A percentile compares a stretch with the other conserved stretches of the same genome.
These are phyloP conservation scores for Melipona beecheii DNA, from an alignment of 2,888 invertebrate species.

Conservation along the genomic window DNA sequence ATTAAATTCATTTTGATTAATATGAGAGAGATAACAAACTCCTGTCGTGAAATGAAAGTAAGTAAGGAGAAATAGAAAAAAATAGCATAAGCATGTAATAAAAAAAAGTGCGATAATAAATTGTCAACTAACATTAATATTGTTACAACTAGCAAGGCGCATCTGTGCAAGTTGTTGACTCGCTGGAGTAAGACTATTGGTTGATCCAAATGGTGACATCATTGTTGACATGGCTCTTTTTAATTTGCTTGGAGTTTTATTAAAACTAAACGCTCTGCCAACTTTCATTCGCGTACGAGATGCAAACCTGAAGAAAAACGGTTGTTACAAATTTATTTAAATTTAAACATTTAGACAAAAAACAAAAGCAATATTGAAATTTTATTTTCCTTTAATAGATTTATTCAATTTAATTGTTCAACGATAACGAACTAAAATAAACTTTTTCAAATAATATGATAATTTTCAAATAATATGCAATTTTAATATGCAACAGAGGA, in stretches of 20 bases:
- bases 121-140: slow-evolving; percentile 90
- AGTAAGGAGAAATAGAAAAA: slow-evolving; percentile 55
- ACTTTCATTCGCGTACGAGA: slow-evolving; percentile 94
- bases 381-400: slow-evolving; percentile 49
- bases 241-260: slow-evolving; percentile 96
- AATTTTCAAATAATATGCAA: slow-evolving; percentile 14
- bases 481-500: slow-evolving; percentile 34
- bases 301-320: slow-evolving; percentile 86
- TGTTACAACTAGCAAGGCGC: slow-evolving; percentile 93
- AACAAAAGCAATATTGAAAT: slow-evolving; percentile 52
- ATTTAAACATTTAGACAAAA: slow-evolving; percentile 11
- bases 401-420: neutral
- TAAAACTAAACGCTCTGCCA: slow-evolving; percentile 97
- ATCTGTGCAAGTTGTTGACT: slow-evolving; percentile 92
- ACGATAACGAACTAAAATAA: neutral
- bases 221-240: slow-evolving; percentile 97
- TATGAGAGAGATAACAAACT: slow-evolving; percentile 54
- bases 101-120: slow-evolving; percentile 54
- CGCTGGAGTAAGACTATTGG: slow-evolving; percentile 92
- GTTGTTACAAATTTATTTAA: slow-evolving; percentile 32
- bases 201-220: slow-evolving; percentile 96
- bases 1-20: neutral
- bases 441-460: neutral
- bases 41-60: slow-evolving; percentile 65
- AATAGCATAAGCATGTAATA: slow-evolving; percentile 39